Base-by-base conservation (phyloP, 2,797 vertebrate genomes). In the Nyctalus aviator region DNA sequence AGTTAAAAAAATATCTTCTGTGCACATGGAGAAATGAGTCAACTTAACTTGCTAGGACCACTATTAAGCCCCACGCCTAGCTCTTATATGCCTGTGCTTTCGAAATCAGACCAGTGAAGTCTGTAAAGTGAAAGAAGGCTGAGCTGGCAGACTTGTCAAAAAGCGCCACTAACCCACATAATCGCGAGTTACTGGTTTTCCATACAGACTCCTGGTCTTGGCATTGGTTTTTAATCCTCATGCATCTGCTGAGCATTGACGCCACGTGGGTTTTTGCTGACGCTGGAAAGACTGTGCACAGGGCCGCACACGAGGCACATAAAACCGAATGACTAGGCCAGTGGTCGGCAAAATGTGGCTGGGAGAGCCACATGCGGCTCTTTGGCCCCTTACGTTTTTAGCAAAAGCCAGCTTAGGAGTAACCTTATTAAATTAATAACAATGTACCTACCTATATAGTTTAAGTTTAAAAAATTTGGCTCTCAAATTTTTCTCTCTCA, bases 101-200 rank as follows among this genome's bases (percentile, higher is more conserved):
- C 57, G 30, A 84, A 82, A 55, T 75, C 68, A 66, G 59, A 91
- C 64, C 59, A 81, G 50, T 48, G 55, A 88, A 72, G 21, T 59
- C 23, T 68, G 35, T 46, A 64, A 76, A 35, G 12, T 75, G 57
- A 53, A 71, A 41, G 25, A 89, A 81, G 55, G 41, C 59, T 71
- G 35, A 88, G 68, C 44, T 11, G 86, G 72, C 23, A 95, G 46
- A 53, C n/a, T 5, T 75, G 57, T 66, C 75, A 66, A 79, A 85
- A 95, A 55, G 59, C 3, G 44, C 46, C 94, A 94, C 35, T 46
- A 88, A 92, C 87, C 91, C 72, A 96, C 37, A 82, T 41, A 79
- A 86, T 72, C 37, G 57, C 76, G 15, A 73, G 20, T 71, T 18
- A 82, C 72, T 84, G 17, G 44, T 57, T 90, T 84, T 87, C 88